Percentiles rank a stretch among this genome's conserved stretches.
These are phyloP conservation scores for Pempheris klunzingeri DNA, from an alignment of 2,797 vertebrate genomes.

Conservation along the genomic window DNA sequence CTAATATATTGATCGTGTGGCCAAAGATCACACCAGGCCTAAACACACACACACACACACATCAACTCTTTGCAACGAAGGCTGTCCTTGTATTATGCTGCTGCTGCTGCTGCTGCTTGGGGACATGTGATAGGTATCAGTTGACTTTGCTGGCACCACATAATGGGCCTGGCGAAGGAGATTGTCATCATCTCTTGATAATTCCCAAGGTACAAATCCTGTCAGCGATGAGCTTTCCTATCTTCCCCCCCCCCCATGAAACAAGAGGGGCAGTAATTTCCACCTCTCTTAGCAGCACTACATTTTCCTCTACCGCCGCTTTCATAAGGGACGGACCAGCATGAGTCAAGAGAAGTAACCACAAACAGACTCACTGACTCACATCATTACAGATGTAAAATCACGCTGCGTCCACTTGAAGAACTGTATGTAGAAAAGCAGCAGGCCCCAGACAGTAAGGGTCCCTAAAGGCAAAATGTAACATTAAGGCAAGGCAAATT, in stretches of 20 bases:
- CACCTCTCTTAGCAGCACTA: too few species aligned
- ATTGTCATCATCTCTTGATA: constrained; percentile 73
- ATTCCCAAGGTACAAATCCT: constrained; percentile 45
- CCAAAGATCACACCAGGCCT: constrained; percentile 2
- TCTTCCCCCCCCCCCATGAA: background rate
- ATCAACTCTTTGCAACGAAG: constrained; percentile 13
- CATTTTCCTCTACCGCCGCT: too few species aligned
- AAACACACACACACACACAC: background rate
- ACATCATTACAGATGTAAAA: too few species aligned
- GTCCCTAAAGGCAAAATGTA: background rate
- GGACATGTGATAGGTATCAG: constrained; percentile 53
- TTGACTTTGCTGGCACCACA: constrained; percentile 69
- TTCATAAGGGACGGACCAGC: background rate
- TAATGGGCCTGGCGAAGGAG: constrained; percentile 68
- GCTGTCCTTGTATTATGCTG: background rate
- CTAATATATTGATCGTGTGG: background rate
- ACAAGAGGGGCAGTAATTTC: too few species aligned
- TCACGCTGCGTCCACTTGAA: background rate
- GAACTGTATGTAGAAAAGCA: background rate
- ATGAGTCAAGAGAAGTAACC: background rate
- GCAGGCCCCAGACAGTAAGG: background rate
- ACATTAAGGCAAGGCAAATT: background rate
- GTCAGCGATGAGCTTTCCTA: constrained; percentile 42
- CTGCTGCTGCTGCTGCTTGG: constrained; percentile 19
- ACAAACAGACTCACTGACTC: too few species aligned